A percentile compares a stretch with the other conserved stretches of the same genome.
These are phyloP conservation scores for Prietella phreatophila DNA, from an alignment of 2,113 vertebrate species.

Conservation along the genomic window DNA sequence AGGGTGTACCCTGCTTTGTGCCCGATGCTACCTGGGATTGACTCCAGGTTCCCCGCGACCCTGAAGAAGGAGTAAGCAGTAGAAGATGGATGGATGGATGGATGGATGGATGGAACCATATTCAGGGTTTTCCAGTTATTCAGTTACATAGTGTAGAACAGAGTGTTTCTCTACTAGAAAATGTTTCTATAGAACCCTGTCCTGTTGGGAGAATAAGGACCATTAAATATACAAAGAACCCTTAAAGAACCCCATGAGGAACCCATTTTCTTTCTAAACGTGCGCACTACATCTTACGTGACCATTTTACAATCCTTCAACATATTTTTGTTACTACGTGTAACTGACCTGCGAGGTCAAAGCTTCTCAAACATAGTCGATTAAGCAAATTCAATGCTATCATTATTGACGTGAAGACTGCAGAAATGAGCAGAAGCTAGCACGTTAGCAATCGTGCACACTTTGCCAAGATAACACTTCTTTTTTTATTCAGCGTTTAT, in stretches of 20 bases:
- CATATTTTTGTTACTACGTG: background rate
- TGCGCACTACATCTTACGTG: background rate
- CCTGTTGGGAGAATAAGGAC: background rate
- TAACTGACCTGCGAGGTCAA: background rate
- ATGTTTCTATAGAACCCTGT: background rate
- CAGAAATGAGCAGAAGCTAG: background rate
- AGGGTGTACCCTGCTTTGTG: no score
- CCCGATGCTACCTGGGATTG: no score
- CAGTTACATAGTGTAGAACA: background rate
- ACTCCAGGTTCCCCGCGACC: no score
- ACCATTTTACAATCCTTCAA: background rate
- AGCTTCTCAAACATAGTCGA: background rate
- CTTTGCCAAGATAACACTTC: background rate
- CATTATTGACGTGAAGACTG: background rate
- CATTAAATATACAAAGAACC: background rate
- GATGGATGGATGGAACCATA: no score
- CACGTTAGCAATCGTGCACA: background rate
- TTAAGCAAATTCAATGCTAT: background rate
- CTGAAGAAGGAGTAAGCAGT: no score
- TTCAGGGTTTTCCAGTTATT: background rate
- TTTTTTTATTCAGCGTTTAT: conserved; percentile 3
- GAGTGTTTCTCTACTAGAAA: background rate
- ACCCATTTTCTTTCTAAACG: background rate
- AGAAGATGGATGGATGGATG: no score
- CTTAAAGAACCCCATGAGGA: background rate